Evolutionary conservation across 2,797 vertebrate genomes (phyloP).

Genomic region (Balearica regulorum): DNA sequence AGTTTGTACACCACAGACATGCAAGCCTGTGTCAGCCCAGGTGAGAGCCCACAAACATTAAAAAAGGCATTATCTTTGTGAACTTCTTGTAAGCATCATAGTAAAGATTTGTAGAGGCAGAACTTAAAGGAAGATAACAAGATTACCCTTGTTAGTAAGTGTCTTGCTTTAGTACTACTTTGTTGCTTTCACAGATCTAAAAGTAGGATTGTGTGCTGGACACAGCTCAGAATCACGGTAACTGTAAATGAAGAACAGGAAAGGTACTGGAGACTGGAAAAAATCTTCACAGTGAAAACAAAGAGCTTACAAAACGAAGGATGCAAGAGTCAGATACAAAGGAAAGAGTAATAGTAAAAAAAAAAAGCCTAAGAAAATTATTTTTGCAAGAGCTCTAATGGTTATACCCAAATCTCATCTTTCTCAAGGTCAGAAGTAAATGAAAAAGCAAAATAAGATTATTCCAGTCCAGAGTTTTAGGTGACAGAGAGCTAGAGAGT

Average conservation of each 20-base stretch:
- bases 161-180: not conserved
- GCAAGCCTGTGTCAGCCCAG: not conserved
- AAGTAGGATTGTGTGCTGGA: not conserved
- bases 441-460: not conserved
- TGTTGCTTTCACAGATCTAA: not conserved
- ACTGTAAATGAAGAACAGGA: not conserved
- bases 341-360: not conserved
- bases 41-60: rapidly evolving
- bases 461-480: not conserved
- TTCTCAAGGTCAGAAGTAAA: not conserved
- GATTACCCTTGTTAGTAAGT: not conserved
- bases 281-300: not conserved
- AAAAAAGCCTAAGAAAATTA: not conserved
- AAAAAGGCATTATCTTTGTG: not conserved
- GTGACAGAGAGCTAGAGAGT: not conserved
- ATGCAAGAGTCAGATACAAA: rapidly evolving
- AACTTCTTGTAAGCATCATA: not conserved
- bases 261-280: not conserved
- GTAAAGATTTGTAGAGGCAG: not conserved
- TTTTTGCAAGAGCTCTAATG: not conserved
- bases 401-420: not conserved
- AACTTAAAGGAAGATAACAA: not conserved
- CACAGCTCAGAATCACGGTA: not conserved
- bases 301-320: not conserved
- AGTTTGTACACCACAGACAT: not conserved